Conservation (phyloP, 2,113 vertebrate species). For the Hippoglossus stenolepis region DNA sequence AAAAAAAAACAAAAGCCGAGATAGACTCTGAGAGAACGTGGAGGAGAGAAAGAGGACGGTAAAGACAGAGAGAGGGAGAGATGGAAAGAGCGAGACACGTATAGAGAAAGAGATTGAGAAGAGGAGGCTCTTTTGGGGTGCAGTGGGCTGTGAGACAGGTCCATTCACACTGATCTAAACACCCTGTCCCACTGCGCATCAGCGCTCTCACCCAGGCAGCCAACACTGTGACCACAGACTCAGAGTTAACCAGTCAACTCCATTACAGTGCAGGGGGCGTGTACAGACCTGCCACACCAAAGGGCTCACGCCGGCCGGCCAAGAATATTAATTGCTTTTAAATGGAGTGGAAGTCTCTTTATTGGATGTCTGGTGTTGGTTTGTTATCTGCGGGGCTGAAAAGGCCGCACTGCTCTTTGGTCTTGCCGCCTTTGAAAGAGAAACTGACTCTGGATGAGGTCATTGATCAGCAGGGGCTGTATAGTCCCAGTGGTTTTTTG, state of each 20-base stretch:
- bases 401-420: conserved; percentile 82
- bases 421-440: conserved; percentile 83
- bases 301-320: conserved; percentile 79
- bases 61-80: conserved; percentile 55
- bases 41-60: conserved; percentile 61
- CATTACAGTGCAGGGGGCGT: conserved; percentile 84
- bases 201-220: conserved; percentile 83
- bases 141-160: conserved; percentile 84
- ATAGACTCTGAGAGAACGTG: conserved; percentile 58
- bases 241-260: conserved; percentile 87
- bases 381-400: conserved; percentile 83
- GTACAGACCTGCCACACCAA: conserved; percentile 86
- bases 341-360: conserved; percentile 89
- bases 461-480: conserved; percentile 80
- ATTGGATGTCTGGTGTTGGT: conserved; percentile 88
- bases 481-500: conserved; percentile 78
- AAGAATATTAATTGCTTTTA: conserved; percentile 89
- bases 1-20: conserved; percentile 61
- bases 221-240: conserved; percentile 75
- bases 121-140: conserved; percentile 79
- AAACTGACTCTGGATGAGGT: conserved; percentile 81
- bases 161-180: conserved; percentile 80
- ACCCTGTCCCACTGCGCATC: conserved; percentile 82
- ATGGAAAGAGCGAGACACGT: conserved; percentile 52
- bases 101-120: conserved; percentile 63